These are phyloP conservation scores for Masnerella sp. DNA, from an alignment of 2,888 invertebrate genomes.

Conservation along the genomic window DNA sequence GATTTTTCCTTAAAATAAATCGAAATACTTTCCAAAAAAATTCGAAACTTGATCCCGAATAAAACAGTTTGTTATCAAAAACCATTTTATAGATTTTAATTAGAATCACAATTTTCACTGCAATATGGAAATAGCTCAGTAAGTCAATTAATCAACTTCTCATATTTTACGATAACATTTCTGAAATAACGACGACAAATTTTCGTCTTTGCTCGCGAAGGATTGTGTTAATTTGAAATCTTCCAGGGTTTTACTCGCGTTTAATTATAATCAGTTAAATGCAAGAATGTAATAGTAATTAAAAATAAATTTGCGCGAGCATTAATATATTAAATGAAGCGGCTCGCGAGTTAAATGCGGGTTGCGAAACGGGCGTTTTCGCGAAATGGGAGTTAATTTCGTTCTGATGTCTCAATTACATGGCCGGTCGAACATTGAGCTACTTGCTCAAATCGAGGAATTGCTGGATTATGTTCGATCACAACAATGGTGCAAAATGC, in stretches of 20 bases:
- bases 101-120: too few species aligned
- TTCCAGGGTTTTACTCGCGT: neutral
- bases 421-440: constrained; percentile 87
- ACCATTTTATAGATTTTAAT: too few species aligned
- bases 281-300: neutral
- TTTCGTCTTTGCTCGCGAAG: neutral
- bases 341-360: neutral
- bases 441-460: constrained; percentile 86
- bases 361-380: constrained; percentile 63
- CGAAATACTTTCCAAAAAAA: too few species aligned
- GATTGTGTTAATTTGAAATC: constrained; percentile 9
- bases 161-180: too few species aligned
- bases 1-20: too few species aligned
- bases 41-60: too few species aligned
- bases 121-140: too few species aligned
- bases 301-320: constrained; percentile 2
- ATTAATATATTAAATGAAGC: constrained; percentile 7
- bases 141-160: too few species aligned
- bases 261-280: constrained; percentile 2
- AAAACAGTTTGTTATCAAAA: too few species aligned
- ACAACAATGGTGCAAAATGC: constrained; percentile 88
- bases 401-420: constrained; percentile 71
- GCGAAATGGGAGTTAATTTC: constrained; percentile 64
- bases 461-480: constrained; percentile 93
- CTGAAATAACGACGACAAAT: too few species aligned